Conservation (phyloP, 2,888 invertebrate genomes). For the Scaptomyza caliginosa region DNA sequence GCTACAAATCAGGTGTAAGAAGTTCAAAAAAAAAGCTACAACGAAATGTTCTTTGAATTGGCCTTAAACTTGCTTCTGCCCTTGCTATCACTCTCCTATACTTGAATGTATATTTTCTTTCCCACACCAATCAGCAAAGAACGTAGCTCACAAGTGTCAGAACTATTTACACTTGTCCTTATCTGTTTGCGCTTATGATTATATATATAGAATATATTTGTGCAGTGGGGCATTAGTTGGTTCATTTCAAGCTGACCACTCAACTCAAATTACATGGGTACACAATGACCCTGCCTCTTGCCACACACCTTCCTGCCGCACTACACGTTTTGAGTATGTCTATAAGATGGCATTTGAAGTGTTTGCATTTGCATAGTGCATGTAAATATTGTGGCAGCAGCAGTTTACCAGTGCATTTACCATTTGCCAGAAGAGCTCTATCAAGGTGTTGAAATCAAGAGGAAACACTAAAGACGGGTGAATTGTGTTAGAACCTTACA, state of each 20-base stretch:
- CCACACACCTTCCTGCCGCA: neutral
- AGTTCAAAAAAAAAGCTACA: neutral
- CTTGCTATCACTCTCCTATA: neutral
- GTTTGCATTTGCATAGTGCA: constrained; percentile 55
- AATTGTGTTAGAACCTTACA: no score
- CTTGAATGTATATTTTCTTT: constrained; percentile 15
- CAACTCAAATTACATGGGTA: constrained; percentile 54
- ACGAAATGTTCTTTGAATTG: neutral
- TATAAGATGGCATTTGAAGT: constrained; percentile 39
- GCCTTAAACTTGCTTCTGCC: neutral
- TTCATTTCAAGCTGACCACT: constrained; percentile 53
- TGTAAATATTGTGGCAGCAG: constrained; percentile 46
- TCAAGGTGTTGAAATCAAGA: neutral
- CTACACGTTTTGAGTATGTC: constrained; percentile 7
- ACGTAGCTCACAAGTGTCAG: constrained; percentile 6
- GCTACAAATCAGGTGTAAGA: neutral
- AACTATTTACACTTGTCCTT: constrained; percentile 26
- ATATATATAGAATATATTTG: neutral
- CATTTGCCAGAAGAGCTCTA: constrained; percentile 6
- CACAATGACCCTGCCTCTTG: constrained; percentile 1
- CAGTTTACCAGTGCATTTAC: constrained; percentile 17
- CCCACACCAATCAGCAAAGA: constrained; percentile 41
- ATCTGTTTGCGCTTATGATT: constrained; percentile 47
- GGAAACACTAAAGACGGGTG: no score
- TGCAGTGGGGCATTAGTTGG: constrained; percentile 28